Evolutionary conservation across 2,797 vertebrate species (phyloP), one percentile per base, ranked within the genome.

Genomic region (Gymnothorax reevesii): DNA sequence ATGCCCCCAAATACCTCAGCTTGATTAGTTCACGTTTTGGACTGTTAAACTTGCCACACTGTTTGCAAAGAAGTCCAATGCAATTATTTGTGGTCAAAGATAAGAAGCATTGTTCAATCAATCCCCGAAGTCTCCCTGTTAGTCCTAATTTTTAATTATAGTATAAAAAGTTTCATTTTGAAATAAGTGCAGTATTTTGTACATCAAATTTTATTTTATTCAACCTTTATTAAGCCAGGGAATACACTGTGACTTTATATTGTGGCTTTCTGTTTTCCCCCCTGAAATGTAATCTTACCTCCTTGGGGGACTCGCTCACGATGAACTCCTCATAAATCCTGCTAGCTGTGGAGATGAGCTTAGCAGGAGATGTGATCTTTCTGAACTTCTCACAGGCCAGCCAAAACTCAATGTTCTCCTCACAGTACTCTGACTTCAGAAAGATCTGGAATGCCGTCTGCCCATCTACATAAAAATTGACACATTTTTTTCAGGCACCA

Each of bases 391-490:
- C 97, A 33, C 98, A 99, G 15, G 97, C 97, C n/a, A 96, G 90
- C 98, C 98, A 99, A 92, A 99, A 99, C 91, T 99, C 97, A 0
- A 99, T 96, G 92, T 99, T 99, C 94, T 99, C 98, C 87, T 99
- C 98, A 0, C 97, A 97, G 94, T 97, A 99, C 92, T 99, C 98
- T 0, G 98, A 97, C 91, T 98, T 98, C 90, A 98, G 89, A 93
- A 98, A 99, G 88, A 97, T 92, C 49, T 89, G 94, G 86, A 99
- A 99, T 79, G 95, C 96, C 27, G 94, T 93, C 91, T 97, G 95
- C 49, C 98, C 97, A 92, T 97, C 98, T 99, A 89, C 73, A 59
- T 66, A 83, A 17, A 60, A 33, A 59, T 22, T 62, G 52, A 25
- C 7, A 42, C 33, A 42, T 42, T 42, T 42, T 42, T 42, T 42